A percentile compares a stretch with the other conserved stretches of the same genome.
These are phyloP conservation scores for Patiria miniata DNA, from an alignment of 35 echinoderm and acorn worm species.

Conservation along the genomic window DNA sequence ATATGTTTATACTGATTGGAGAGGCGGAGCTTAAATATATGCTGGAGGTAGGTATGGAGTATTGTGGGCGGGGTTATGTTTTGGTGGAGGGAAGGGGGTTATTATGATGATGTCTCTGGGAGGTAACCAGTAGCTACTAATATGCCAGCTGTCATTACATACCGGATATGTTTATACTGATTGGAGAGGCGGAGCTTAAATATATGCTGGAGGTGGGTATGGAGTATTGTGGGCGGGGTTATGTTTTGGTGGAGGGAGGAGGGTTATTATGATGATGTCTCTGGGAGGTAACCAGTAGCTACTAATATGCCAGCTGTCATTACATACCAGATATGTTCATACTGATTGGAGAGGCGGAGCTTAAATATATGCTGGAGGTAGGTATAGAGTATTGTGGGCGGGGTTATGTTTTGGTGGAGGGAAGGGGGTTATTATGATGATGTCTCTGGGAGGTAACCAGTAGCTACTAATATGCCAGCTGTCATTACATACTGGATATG, in stretches of 20 bases:
- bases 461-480: neutral
- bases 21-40: conserved; percentile 76
- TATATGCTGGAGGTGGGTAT: conserved; percentile 89
- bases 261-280: neutral
- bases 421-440: neutral
- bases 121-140: neutral
- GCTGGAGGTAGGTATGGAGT: conserved; percentile 79
- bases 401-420: too few relatives aligned
- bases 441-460: neutral
- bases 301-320: neutral
- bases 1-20: conserved; percentile 83
- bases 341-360: conserved; percentile 72
- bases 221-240: neutral
- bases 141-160: neutral
- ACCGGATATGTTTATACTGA: conserved; percentile 81
- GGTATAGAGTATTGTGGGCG: neutral
- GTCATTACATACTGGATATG: conserved; percentile 49
- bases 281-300: neutral
- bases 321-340: conserved; percentile 67
- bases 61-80: neutral
- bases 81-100: neutral
- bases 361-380: conserved; percentile 88
- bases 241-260: neutral
- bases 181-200: conserved; percentile 69
- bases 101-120: neutral